Evolutionary conservation across 2,113 vertebrate species (phyloP).

Genomic region (Pterocles burchelli): DNA sequence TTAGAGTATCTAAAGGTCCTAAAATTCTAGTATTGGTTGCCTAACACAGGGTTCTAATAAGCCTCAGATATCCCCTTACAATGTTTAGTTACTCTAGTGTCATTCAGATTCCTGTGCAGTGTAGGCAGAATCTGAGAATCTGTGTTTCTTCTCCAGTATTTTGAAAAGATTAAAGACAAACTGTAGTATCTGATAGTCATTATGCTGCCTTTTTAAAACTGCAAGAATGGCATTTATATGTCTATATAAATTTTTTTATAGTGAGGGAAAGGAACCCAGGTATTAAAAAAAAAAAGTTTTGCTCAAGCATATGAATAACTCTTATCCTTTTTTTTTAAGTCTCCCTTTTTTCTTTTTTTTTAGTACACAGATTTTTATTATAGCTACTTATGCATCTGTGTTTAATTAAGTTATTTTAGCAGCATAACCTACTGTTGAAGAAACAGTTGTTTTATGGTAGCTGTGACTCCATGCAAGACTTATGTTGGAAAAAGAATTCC

Average conservation of each 20-base stretch:
- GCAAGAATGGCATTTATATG: background rate
- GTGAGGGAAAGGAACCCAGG: background rate
- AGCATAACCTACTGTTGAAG: background rate
- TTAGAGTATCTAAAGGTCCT: background rate
- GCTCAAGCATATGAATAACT: background rate
- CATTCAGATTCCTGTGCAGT: background rate
- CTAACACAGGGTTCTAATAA: background rate
- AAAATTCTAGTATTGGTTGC: background rate
- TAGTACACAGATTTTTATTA: background rate
- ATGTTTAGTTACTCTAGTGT: background rate
- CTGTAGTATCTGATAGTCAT: background rate
- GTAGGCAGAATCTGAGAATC: background rate
- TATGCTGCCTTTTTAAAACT: background rate
- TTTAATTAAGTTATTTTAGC: background rate
- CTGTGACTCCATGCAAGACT: conserved; percentile 22
- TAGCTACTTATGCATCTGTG: background rate
- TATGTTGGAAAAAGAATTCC: conserved; percentile 4
- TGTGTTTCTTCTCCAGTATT: background rate
- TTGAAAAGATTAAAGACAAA: background rate
- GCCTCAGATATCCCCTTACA: background rate
- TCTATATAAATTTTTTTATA: background rate
- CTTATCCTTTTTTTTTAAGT: background rate
- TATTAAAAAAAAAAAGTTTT: background rate
- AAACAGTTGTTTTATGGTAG: background rate
- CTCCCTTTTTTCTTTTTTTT: background rate